These are phyloP conservation scores for Meloidogyne exigua DNA, from an alignment of 1,140 invertebrate genomes.

Conservation along the genomic window DNA sequence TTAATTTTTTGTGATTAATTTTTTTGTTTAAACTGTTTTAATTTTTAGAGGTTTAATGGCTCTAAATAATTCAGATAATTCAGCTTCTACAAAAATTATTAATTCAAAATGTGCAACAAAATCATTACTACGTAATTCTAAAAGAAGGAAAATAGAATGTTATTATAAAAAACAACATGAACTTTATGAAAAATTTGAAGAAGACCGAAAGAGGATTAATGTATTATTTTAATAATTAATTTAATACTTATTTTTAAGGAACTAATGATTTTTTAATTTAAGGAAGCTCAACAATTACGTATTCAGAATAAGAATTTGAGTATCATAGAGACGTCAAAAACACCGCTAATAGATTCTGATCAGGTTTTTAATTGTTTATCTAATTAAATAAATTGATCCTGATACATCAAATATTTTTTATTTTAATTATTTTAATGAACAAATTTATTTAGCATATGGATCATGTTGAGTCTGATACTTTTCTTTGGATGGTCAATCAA, in stretches of 20 bases:
- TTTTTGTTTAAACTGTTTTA: no score
- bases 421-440: neutral
- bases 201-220: constrained; percentile 46
- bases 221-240: constrained; percentile 17
- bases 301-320: neutral
- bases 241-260: no score
- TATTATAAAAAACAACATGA: constrained; percentile 47
- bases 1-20: no score
- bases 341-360: neutral
- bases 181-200: constrained; percentile 47
- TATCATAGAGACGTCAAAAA: neutral
- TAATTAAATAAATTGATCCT: neutral
- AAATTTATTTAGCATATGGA: neutral
- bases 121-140: constrained; percentile 20
- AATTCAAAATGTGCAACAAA: constrained; percentile 12
- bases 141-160: constrained; percentile 39
- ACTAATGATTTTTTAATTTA: neutral
- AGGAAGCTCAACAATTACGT: neutral
- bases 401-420: no score
- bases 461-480: neutral
- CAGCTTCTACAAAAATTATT: neutral
- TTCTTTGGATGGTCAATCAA: neutral
- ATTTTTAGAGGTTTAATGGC: neutral
- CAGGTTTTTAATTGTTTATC: neutral
- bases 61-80: neutral